Evolutionary conservation across 2,888 invertebrate genomes (phyloP), one percentile per base, ranked within the genome.

Genomic region (Philereme transversata): DNA sequence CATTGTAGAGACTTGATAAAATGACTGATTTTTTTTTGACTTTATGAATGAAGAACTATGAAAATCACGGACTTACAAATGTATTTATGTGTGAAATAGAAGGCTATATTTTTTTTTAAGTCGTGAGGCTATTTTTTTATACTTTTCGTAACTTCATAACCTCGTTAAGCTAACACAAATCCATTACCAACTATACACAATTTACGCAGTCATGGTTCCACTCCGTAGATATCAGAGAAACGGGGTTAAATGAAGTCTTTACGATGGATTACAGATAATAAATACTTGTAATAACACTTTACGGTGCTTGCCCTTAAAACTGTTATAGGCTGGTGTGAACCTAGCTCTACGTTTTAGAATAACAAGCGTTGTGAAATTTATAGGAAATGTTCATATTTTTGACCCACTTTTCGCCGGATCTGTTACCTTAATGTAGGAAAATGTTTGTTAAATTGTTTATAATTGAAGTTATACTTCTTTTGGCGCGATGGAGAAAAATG

Each of bases 221-320:
- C 35, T 22, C 22, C 22, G 22, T 22, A 2, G 22, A 46, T 45
- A 36, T 45, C 60, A 44, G 8, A 57, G 72, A 77, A 83, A 78
- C 64, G 73, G 67, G 79, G 79, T 74, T 78, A 82, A 79, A 72
- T 70, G 74, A 68, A 66, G 72, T 74, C 73, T 78, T 77, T 75
- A 79, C 69, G 71, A 73, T 62, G 69, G 72, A 76, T 79, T 74
- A 76, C 67, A 64, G 75, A 74, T 77, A 76, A 75, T 76, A 75
- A 76, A 76, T 77, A 75, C 70, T 53, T 69, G 67, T 74, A 73
- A 77, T 73, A 70, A 69, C 73, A 51, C 41, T 52, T 48, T 55
- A 60, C 56, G 56, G 56, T 47, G 55, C 22, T 33, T 40, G 40
- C 53, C 10, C 49, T 49, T 59, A 57, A n/a, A 57, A 53, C 53